Base-by-base conservation (phyloP, 2,888 invertebrate species). In the Muschampia plurimacula region DNA sequence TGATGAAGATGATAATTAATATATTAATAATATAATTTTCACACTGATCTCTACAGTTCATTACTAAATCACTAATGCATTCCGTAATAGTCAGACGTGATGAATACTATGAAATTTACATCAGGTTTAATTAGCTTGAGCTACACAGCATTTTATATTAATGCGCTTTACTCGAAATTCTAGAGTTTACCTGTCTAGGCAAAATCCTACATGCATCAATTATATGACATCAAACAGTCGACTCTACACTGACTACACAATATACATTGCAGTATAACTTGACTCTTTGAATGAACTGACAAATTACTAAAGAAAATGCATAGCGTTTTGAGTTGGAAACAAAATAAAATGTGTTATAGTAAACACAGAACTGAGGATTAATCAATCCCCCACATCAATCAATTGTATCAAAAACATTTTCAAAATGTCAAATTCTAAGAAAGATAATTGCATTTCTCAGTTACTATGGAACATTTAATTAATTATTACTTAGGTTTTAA, bases 191-290 rank as follows among this genome's bases (percentile, higher is more conserved):
- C 22, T 22, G 22, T 22, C 22, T 22, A 52, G 49, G 52, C 52
- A 36, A 66, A 66, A 66, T 66, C 52, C 66, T 15, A 32, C n/a
- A 66, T 66, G 66, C 66, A 66, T 66, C 52, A 36, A 59, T 59
- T 59, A 59, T 36, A 28, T 32, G 32, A 36, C 36, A 13, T 59
- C 32, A 32, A 13, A 36, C 59, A 55, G 55, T 55, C 55, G 10
- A 28, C 3, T 55, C 9, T 52, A 52, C 15, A 15, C 15, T 52
- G 15, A 15, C 52, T 52, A 7, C 15, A 7, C 7, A 39, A 7
- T 39, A 6, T 52, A 52, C 8, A 52, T 15, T 52, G 52, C n/a
- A 52, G 3, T 1, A 15, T 22, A 15, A 15, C 15, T 8, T 15
- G 15, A 52, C 15, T 52, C 5, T 7, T 9, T n/a, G 1, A 15